Evolutionary conservation across 2,797 vertebrate species (phyloP).

Genomic region (Neostethus bicornis): DNA sequence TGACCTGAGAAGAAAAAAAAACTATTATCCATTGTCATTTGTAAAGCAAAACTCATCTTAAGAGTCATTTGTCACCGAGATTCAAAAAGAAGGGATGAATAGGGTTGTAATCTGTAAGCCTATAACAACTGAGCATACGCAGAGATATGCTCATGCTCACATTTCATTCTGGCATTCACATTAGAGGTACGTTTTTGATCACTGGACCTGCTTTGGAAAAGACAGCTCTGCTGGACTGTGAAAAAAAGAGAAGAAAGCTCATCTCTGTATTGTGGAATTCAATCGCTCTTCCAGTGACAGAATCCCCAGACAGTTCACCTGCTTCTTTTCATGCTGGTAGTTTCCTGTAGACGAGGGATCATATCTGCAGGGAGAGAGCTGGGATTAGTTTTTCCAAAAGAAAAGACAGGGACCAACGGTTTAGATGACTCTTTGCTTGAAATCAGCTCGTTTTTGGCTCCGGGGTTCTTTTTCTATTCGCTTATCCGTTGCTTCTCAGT

Average conservation of each 20-base stretch:
- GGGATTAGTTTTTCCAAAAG: constrained; percentile 75
- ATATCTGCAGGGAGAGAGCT: constrained; percentile 62
- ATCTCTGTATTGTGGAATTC: constrained; percentile 65
- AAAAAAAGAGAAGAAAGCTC: constrained; percentile 44
- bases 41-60: constrained; percentile 11
- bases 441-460: constrained; percentile 68
- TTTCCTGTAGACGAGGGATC: constrained; percentile 67
- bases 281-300: constrained; percentile 64
- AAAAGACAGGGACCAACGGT: constrained; percentile 75
- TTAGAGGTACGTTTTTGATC: constrained; percentile 47
- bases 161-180: constrained; percentile 49
- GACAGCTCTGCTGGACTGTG: constrained; percentile 41
- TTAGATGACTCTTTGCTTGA: constrained; percentile 74
- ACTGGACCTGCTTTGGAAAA: constrained; percentile 44
- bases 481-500: constrained; percentile 56
- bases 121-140: constrained; percentile 21
- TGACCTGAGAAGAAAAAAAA: constrained; percentile 10
- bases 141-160: constrained; percentile 46
- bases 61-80: constrained; percentile 15
- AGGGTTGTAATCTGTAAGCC: constrained; percentile 41
- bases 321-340: constrained; percentile 77
- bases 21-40: constrained; percentile 25
- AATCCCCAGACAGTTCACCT: constrained; percentile 71
- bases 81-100: constrained; percentile 22
- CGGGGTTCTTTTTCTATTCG: constrained; percentile 59